Evolutionary conservation across 2,888 invertebrate genomes (phyloP), one percentile per base, ranked within the genome.

Genomic region (Caenorhabditis macrosperma): DNA sequence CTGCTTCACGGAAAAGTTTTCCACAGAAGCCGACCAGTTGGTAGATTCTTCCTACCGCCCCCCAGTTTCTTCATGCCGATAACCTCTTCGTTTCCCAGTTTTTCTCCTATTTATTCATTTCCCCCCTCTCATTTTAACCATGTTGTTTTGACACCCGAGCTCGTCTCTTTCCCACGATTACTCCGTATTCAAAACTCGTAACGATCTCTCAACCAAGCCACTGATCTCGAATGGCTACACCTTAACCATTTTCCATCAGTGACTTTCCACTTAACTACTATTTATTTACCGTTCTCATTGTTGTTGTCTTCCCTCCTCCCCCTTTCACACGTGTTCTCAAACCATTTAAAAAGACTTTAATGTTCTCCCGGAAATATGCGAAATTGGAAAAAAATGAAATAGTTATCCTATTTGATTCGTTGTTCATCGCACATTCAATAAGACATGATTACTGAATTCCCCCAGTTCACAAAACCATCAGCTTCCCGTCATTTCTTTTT

Each of bases 31-130:
- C 30, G n/a, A n/a, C 33, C 64, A 50, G 74, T 74, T 74, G 74
- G 74, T 74, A 74, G 74, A 74, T 74, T 74, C 38, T 74, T 74
- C 74, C 74, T 74, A 74, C 74, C 74, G 38, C 52, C 28, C n/a
- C n/a, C 30, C 2, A 9, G 3, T 12, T 38, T 38, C 38, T 38
- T 71, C 74, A 74, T 59, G 48, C n/a, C 26, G 38, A 72, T 74
- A 74, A n/a, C 41, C 72, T 46, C 64, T 52, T 72, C 57, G 33
- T 57, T 71, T 52, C 22, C 38, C 20, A n/a, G 10, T 24, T 20
- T 38, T 57, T 35, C 38, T 57, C 54, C 9, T 10, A 61, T 46
- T 67, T 55, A 67, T 57, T 24, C 33, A n/a, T 41, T 64, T 64
- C 38, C 20, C 17, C 63, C 30, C 33, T 17, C 22, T 24, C 22